Evolutionary conservation across 2,797 vertebrate species (phyloP).

Genomic region (Chelmon rostratus): DNA sequence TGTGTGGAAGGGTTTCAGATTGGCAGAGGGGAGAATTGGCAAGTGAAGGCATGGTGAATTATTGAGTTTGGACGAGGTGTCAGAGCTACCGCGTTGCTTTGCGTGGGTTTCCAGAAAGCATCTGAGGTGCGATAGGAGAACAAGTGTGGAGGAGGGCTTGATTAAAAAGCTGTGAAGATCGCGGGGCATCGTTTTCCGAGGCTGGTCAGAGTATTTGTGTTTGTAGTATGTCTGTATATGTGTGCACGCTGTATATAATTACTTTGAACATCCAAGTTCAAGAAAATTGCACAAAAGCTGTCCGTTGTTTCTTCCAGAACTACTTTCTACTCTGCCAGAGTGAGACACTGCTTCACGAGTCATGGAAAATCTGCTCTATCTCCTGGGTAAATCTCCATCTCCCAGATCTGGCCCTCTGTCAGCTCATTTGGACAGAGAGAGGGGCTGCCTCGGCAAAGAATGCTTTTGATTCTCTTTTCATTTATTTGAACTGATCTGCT

Average conservation of each 20-base stretch:
- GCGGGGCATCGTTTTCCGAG: constrained; percentile 55
- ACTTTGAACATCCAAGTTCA: constrained; percentile 65
- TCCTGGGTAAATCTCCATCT: constrained; percentile 85
- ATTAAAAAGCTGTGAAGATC: constrained; percentile 76
- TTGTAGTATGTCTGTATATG: constrained; percentile 40
- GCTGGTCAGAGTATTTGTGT: constrained; percentile 67
- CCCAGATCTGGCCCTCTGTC: constrained; percentile 90
- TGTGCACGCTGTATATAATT: constrained; percentile 58
- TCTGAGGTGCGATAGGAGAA: constrained; percentile 78
- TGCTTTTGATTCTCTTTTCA: constrained; percentile 97
- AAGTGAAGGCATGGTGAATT: constrained; percentile 77
- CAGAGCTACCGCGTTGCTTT: constrained; percentile 67
- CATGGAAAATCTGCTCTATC: constrained; percentile 80
- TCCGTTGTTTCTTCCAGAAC: constrained; percentile 62
- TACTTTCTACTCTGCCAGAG: constrained; percentile 65
- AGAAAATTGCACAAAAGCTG: constrained; percentile 65
- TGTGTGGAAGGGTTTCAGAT: constrained; percentile 73
- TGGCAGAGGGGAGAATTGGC: constrained; percentile 79
- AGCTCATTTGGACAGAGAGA: constrained; percentile 93
- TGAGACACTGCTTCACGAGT: constrained; percentile 72
- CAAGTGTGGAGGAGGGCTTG: constrained; percentile 69
- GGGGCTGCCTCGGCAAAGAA: constrained; percentile 90
- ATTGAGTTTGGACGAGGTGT: constrained; percentile 81
- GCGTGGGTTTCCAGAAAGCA: constrained; percentile 77
- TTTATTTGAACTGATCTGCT: constrained; percentile 98